phyloP scores from a whole-genome alignment of 92 coral and sea anemone genomes.

The Actinernus sp. region DNA sequence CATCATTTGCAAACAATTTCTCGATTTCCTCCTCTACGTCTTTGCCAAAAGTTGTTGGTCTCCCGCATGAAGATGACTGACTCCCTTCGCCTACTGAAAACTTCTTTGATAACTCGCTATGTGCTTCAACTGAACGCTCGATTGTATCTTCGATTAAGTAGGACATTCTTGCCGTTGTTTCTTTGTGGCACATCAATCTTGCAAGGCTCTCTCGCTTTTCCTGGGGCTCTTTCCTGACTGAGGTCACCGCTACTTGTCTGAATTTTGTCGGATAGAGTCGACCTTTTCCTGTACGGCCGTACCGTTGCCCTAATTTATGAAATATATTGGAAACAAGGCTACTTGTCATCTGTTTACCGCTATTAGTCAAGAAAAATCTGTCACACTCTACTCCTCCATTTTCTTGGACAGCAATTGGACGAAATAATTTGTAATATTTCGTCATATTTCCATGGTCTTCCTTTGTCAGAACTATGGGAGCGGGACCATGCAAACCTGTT shows the following conservation, averaged over 20 bases:
- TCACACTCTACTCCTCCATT: neutral
- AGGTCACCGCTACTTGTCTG: constrained; percentile 13
- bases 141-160: constrained; percentile 8
- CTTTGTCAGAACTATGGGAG: neutral
- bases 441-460: neutral
- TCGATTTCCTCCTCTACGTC: neutral
- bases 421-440: constrained; percentile 4
- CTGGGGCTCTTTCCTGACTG: neutral
- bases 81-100: neutral
- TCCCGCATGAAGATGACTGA: neutral
- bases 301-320: neutral
- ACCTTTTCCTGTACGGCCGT: constrained; percentile 18
- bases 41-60: neutral
- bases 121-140: neutral
- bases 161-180: neutral
- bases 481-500: constrained; percentile 6
- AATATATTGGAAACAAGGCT: constrained; percentile 5
- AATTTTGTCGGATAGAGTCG: constrained; percentile 11
- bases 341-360: neutral
- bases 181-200: constrained; percentile 13
- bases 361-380: constrained; percentile 7
- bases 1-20: neutral
- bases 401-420: constrained; percentile 14
- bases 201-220: constrained; percentile 1
- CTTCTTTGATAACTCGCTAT: neutral